These are phyloP conservation scores for Eremophila alpestris DNA, from an alignment of 2,797 vertebrate genomes.

Conservation along the genomic window DNA sequence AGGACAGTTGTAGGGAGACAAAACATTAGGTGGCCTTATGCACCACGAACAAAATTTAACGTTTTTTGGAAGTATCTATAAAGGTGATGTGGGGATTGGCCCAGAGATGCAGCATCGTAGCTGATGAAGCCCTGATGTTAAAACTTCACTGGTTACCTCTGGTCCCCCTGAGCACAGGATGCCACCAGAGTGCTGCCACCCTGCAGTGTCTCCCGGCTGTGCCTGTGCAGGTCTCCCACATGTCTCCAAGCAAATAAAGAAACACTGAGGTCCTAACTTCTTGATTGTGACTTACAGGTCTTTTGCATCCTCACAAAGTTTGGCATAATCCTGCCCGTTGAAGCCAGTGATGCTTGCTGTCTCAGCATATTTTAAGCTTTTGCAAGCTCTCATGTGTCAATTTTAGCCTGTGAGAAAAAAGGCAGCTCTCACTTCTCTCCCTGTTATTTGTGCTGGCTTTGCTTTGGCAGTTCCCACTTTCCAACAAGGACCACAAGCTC, in stretches of 20 bases:
- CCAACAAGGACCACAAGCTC: neutral
- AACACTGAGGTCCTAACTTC: neutral
- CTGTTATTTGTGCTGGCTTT: neutral
- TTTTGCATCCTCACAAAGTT: neutral
- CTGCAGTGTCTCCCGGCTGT: neutral
- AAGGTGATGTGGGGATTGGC: neutral
- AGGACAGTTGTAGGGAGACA: neutral
- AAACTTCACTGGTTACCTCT: neutral
- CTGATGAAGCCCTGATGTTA: neutral
- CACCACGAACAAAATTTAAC: neutral
- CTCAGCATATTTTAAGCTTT: neutral
- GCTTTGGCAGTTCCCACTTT: neutral
- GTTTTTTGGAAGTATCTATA: neutral
- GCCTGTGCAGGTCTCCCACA: accelerated
- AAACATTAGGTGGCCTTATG: neutral
- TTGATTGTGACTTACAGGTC: neutral
- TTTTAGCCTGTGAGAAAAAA: neutral
- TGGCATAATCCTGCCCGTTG: neutral
- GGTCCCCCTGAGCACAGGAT: neutral
- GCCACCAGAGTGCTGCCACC: accelerated
- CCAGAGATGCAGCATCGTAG: accelerated
- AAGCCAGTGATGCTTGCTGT: neutral
- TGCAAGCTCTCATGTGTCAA: neutral
- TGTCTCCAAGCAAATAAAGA: neutral
- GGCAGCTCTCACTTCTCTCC: neutral